A percentile compares a stretch with the other conserved stretches of the same genome.
Conservation (phyloP, 2,888 invertebrate species). For the Meteorus cinctellus region DNA sequence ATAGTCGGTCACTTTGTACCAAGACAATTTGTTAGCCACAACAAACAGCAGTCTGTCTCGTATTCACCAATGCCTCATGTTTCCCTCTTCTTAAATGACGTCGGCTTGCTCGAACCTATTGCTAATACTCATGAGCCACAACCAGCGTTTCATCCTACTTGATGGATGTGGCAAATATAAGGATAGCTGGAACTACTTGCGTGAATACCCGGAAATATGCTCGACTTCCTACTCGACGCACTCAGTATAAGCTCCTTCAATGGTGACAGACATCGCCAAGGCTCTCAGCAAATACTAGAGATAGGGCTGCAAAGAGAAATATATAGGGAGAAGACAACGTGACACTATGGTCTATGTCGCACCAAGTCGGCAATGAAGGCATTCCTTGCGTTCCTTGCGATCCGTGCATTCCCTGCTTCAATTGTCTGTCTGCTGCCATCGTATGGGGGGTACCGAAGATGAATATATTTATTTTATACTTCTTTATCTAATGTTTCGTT, state of each 20-base stretch:
- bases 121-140: constrained; percentile 46
- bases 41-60: constrained; percentile 36
- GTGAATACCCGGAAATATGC: constrained; percentile 35
- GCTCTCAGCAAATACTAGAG: constrained; percentile 27
- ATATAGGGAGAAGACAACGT: constrained; percentile 11
- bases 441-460: neutral
- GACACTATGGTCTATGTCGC: constrained; percentile 3
- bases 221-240: constrained; percentile 43
- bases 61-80: constrained; percentile 45
- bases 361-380: constrained; percentile 18
- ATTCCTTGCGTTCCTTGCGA: constrained; percentile 31
- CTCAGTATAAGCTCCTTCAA: constrained; percentile 14
- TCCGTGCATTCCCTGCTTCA: constrained; percentile 16
- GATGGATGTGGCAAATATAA: constrained; percentile 61
- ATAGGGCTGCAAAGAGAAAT: neutral
- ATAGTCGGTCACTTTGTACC: constrained; percentile 27
- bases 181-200: constrained; percentile 15
- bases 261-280: constrained; percentile 16
- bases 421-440: constrained; percentile 20
- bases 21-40: constrained; percentile 50
- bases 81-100: constrained; percentile 26
- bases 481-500: neutral
- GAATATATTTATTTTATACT: neutral
- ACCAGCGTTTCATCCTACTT: constrained; percentile 55
- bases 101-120: constrained; percentile 19